Evolutionary conservation across 2,888 invertebrate genomes (phyloP), one percentile per base, ranked within the genome.

Genomic region (Sinohyriopsis cumingii): DNA sequence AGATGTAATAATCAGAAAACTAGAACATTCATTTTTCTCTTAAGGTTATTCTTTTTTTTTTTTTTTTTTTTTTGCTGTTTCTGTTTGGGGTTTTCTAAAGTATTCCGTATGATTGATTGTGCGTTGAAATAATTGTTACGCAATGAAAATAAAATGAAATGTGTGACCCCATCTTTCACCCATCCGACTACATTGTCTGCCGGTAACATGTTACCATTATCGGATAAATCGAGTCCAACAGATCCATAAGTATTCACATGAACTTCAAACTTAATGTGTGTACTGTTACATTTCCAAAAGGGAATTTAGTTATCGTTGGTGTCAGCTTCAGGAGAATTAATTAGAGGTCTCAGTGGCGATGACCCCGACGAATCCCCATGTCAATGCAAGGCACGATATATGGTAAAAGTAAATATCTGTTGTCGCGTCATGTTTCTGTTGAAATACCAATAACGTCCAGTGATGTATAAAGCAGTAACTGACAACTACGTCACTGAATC

Each of bases 111-210:
- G 1, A 25, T 25, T 25, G 25, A 3, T 28, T 28, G 0, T 28
- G 28, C 4, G 28, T 5, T 28, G 5, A 28, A 28, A 28, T 5
- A 28, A 28, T 28, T 28, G 5, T 28, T 28, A 28, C 28, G 53
- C 57, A 61, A 55, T 45, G 55, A 78, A 28, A 28, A 28, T 28
- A 5, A 28, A 28, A 28, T 28, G 59, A 84, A 78, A 60, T 78
- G 72, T 7, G 75, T 67, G 59, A 66, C 65, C 19, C 81, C 82
- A 60, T 82, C 71, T 25, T 78, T 74, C 9, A 96, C 94, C 96
- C 96, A 96, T 73, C 95, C 95, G 88, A 96, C 93, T 81, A 96
- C 94, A 91, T 96, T 93, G 92, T 96, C 96, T 73, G 95, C 93
- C 64, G 95, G 95, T 86, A 93, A 92, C 93, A 95, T 94, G 80